Base-by-base conservation (phyloP, 92 coral and sea anemone genomes). In the Heliopora coerulea region DNA sequence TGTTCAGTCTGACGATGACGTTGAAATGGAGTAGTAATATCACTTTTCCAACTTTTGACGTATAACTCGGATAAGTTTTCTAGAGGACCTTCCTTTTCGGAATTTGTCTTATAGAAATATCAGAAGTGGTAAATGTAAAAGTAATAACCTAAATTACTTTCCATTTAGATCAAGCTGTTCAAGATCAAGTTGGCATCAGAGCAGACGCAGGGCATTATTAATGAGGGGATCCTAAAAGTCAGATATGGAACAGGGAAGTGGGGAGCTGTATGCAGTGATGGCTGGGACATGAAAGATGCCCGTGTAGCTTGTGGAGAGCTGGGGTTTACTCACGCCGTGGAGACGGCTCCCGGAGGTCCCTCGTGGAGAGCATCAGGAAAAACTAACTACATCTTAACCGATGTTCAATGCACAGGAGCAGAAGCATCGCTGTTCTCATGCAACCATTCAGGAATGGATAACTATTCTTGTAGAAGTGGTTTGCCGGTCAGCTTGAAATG, bases 231-330 rank as follows among this genome's bases (percentile, higher is more conserved):
- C 0, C 85, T 93, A 7, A 88, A 78, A 44, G 85, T 93, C 2
- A 68, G 82, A 37, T 70, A 78, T 18, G 77, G 58, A 25, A 68
- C 75, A 14, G 83, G 84, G 0, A 62, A 73, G 10, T 83, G 91
- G 88, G 97, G 97, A 6, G 61, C 48, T 35, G 83, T 87, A 37
- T 91, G 97, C 60, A 72, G 88, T 8, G 79, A 88, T n/a, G 78
- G 81, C 14, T 91, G 97, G 97, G 83, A 81, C 7, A 62, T 72
- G 6, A 68, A 35, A 26, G 89, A 91, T 78, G 62, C 88, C 61
- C 81, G 81, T 75, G 97, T 93, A 48, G 81, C 90, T 35, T 93
- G 98, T 73, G 98, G 98, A 13, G 84, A 91, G 79, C 95, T 93
- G 34, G 98, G 98, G 28, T 93, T 85, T 56, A 84, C 89, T 35